Evolutionary conservation across 2,113 vertebrate genomes (phyloP), one percentile per base, ranked within the genome.

Genomic region (Elaphurus davidianus): DNA sequence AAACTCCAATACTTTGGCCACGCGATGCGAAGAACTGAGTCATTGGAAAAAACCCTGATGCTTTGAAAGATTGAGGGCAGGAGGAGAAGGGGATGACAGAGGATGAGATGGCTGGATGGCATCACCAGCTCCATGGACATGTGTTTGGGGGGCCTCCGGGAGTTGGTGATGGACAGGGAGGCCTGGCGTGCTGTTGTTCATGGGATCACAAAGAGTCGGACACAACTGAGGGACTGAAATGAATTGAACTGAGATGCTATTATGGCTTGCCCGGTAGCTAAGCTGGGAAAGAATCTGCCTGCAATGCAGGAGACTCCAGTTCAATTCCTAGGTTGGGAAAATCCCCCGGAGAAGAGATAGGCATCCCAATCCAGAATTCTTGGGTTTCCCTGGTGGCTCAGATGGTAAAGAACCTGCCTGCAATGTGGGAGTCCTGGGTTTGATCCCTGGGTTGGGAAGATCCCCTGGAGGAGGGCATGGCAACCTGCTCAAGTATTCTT

Each of bases 91-190:
- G 64, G 17, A 67, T 0, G 33, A 5, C 30, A 36, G 33, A 67
- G 17, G 4, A 67, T 67, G 17, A 67, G 64, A 67, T 36, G 33
- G 33, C 5, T 67, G 64, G 33, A 67, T 67, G 64, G 64, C 64
- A 36, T 67, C 64, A 67, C 2, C 0, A 0, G 21, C 17, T 5
- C 17, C 4, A n/a, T 1, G 33, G 17, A 11, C 64, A 21, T 19
- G 64, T 1, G 1, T 67, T 67, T 67, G 64, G 1, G 64, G n/a
- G 4, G 16, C 19, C 64, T 67, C 16, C 0, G 4, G 64, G 33
- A 36, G 0, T 0, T 67, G 64, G 8, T 36, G 8, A 67, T 36
- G 17, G 2, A 67, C 64, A 67, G 4, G 33, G 33, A 67, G 33
- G 4, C 4, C 64, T 67, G 64, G 64, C 8, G 19, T 36, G 33